These are phyloP conservation scores for Aramus guarauna DNA, from an alignment of 2,113 vertebrate species.

Conservation along the genomic window DNA sequence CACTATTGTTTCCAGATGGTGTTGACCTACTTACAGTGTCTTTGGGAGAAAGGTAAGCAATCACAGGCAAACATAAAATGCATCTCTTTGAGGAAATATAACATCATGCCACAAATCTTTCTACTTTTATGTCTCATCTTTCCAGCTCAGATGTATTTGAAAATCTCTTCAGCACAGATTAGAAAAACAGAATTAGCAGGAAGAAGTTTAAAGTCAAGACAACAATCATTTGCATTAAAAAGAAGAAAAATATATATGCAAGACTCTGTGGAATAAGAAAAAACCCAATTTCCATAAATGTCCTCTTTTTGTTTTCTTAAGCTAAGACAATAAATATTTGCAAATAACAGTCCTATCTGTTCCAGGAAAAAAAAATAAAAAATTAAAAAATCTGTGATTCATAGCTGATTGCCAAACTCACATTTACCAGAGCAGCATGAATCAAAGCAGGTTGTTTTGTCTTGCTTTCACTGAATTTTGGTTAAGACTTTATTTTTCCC, in stretches of 20 bases:
- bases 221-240: not conserved
- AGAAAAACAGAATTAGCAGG: not conserved
- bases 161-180: not conserved
- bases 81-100: not conserved
- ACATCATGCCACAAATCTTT: not conserved
- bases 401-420: not conserved
- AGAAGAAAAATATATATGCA: not conserved
- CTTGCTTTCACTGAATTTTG: conserved; percentile 9
- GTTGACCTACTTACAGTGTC: not conserved
- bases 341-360: not conserved
- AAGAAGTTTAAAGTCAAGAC: not conserved
- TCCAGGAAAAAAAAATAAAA: not conserved
- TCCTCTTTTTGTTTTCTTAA: not conserved
- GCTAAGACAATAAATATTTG: not conserved
- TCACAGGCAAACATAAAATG: not conserved
- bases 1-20: not conserved
- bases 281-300: not conserved
- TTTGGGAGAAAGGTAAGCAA: not conserved
- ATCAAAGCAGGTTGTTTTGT: conserved; percentile 32
- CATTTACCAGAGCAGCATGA: not conserved
- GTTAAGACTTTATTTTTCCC: conserved; percentile 22
- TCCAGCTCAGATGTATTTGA: not conserved
- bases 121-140: not conserved
- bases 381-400: not conserved
- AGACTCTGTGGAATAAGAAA: not conserved